Conservation (phyloP, 2,888 invertebrate species). For the Xylophagus ater region DNA sequence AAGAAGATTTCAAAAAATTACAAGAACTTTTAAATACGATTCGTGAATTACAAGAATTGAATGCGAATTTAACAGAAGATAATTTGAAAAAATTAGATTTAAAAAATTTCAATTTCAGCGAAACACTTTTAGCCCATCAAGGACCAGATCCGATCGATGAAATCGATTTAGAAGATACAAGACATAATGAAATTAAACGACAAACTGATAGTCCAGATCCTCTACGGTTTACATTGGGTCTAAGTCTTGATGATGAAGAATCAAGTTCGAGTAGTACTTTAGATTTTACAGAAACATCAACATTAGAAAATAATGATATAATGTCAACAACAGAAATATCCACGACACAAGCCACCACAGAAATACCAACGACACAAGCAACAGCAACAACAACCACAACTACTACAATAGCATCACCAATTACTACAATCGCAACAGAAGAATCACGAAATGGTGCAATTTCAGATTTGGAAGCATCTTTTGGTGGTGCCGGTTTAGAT, state of each 20-base stretch:
- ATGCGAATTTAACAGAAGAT: constrained; percentile 36
- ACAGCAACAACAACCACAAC: constrained; percentile 3
- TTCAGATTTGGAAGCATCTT: constrained; percentile 61
- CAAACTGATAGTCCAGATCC: constrained; percentile 31
- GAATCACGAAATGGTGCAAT: constrained; percentile 26
- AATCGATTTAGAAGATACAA: constrained; percentile 26
- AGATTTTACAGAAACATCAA: constrained; percentile 1
- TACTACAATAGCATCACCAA: constrained; percentile 16
- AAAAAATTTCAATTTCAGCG: constrained; percentile 29
- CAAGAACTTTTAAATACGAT: constrained; percentile 42
- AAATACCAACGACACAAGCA: background rate
- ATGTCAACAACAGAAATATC: background rate
- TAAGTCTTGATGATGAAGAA: constrained; percentile 17
- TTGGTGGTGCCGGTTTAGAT: constrained; percentile 55
- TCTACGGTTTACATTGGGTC: constrained; percentile 26
- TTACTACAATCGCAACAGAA: constrained; percentile 30
- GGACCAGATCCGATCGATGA: constrained; percentile 38
- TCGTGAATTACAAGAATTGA: constrained; percentile 36
- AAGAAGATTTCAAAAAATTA: constrained; percentile 43
- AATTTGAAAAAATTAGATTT: constrained; percentile 37
- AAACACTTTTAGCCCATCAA: constrained; percentile 30
- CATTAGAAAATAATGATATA: background rate
- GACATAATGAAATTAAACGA: constrained; percentile 43
- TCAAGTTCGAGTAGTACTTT: constrained; percentile 18
- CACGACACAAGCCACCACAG: background rate